Conservation (phyloP, 2,888 invertebrate genomes). For the Yponomeuta sedellus region DNA sequence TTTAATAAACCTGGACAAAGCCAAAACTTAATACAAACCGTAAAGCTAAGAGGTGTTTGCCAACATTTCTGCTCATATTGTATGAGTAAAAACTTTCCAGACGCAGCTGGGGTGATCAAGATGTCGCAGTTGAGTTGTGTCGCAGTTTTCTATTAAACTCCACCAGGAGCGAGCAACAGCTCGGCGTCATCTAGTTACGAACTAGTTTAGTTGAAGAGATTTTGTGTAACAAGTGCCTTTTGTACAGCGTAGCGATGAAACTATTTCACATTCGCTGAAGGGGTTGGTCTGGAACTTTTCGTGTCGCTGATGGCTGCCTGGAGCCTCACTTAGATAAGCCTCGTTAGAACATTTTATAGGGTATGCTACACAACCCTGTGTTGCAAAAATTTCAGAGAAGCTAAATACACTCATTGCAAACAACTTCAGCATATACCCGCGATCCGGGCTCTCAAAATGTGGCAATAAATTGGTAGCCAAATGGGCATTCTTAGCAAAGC, state of each 20-base stretch:
- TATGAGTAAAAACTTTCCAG: background rate
- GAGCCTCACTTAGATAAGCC: background rate
- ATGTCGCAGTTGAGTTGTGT: background rate
- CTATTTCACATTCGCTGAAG: background rate
- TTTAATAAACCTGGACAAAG: too few relatives aligned
- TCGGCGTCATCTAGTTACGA: background rate
- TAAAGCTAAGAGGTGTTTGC: background rate
- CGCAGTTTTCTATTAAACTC: background rate
- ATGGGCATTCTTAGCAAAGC: too few relatives aligned
- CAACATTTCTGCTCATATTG: background rate
- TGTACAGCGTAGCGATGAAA: background rate
- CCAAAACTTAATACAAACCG: background rate
- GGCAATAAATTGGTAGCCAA: too few relatives aligned
- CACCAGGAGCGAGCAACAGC: background rate
- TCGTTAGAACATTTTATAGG: background rate
- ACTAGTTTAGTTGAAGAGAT: background rate
- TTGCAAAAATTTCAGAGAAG: too few relatives aligned
- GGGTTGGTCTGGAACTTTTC: background rate
- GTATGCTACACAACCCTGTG: background rate
- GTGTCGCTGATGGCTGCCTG: background rate
- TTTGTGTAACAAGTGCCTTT: background rate
- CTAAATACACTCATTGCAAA: too few relatives aligned
- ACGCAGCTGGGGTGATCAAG: background rate
- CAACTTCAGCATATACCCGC: too few relatives aligned
- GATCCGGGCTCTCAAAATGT: too few relatives aligned